Base-by-base conservation (phyloP, 1,140 invertebrate genomes). In the Cydia fagiglandana region DNA sequence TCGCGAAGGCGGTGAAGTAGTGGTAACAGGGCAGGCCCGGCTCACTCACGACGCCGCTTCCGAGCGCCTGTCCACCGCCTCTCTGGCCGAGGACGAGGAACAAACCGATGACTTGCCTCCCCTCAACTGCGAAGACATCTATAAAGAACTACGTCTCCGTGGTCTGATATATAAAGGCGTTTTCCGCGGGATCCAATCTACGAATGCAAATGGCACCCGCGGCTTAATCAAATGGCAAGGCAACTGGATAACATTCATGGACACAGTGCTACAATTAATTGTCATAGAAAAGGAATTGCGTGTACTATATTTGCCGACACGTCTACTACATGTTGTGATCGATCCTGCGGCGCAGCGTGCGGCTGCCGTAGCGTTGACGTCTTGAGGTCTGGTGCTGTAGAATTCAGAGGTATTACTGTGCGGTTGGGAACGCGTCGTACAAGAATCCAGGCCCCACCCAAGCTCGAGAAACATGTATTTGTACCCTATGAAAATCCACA, bases 201-300 rank as follows among this genome's bases (percentile, higher is more conserved):
- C 96, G 0, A 96, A 97, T 82, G 95, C 96, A 77, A 92, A 94
- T 80, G 96, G 95, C 28, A 88, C 88, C 0, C 85, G 82, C 56
- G 97, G 97, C 12, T 93, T 95, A 82, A 88, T 98, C 45, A 90
- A 94, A 75, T 99, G 98, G 98, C 94, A 94, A 20, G 94, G 96
- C 70, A 97, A 99, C 86, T 99, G 98, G 98, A 95, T 99, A 66
- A 96, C 97, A 10, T 99, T 96, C 89, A 95, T 99, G 84, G 98
- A 99, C 85, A 98, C 97, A 0, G 97, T 99, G 95, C 94, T 99
- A 20, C 98, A 99, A 90, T 98, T 98, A 78, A 95, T 94, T 64
- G 96, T 99, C 78, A 90, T 99, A n/a, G n/a, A 24, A 24, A 24
- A 24, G 24, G 24, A 24, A 24, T 20, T 95, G 96, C 50, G 95